phyloP scores from a whole-genome alignment of 2,888 invertebrate species.

The Eustalomyia histrio region DNA sequence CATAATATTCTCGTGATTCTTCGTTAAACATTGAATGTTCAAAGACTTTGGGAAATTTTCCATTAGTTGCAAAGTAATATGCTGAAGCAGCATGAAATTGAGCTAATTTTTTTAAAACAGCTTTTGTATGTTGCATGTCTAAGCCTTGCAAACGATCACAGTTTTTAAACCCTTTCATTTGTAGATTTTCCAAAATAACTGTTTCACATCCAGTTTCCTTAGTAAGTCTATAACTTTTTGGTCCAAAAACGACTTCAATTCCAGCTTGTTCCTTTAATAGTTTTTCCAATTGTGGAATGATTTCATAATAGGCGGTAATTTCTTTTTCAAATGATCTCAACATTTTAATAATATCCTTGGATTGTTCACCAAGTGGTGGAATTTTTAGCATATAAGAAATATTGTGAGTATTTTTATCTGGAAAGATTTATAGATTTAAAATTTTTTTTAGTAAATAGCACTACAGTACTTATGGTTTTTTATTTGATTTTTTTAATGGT shows the following conservation, averaged over 20 bases:
- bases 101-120: conserved; percentile 72
- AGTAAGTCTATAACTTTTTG: conserved; percentile 69
- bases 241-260: conserved; percentile 70
- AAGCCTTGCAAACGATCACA: conserved; percentile 70
- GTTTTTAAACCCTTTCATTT: conserved; percentile 66
- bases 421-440: not conserved
- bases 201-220: conserved; percentile 63
- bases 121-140: conserved; percentile 71
- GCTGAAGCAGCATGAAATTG: conserved; percentile 76
- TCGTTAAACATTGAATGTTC: conserved; percentile 59
- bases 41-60: conserved; percentile 64
- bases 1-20: conserved; percentile 28
- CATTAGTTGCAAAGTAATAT: conserved; percentile 67
- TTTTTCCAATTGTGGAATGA: conserved; percentile 74
- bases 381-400: conserved; percentile 69
- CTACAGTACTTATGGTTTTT: too few species aligned
- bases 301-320: conserved; percentile 71
- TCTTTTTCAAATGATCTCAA: conserved; percentile 74
- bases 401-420: conserved; percentile 60
- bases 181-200: conserved; percentile 71
- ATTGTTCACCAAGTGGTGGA: conserved; percentile 24
- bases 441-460: too few species aligned
- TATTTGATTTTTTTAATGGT: too few species aligned
- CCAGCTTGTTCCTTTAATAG: conserved; percentile 70
- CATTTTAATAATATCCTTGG: conserved; percentile 59